Conservation (phyloP, 2,888 invertebrate genomes). For the Watsonalla binaria region DNA sequence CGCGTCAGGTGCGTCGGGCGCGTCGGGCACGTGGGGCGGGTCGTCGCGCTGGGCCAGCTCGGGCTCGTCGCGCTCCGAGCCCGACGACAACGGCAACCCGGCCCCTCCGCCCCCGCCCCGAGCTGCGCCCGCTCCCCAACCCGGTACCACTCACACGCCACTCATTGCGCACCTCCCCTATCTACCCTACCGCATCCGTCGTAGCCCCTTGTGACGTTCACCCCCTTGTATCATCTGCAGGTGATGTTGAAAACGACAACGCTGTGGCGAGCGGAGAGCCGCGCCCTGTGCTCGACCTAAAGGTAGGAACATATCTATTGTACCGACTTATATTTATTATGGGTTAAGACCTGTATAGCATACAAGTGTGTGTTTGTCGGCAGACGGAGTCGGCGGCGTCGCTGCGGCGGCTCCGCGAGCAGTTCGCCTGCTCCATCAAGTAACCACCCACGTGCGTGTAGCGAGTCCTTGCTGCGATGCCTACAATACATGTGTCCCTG, state of each 20-base stretch:
- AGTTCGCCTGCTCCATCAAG: slow-evolving; percentile 64
- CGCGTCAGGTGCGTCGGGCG: slow-evolving; percentile 9
- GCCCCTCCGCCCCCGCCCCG: slow-evolving; percentile 11
- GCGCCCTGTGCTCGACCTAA: slow-evolving; percentile 15
- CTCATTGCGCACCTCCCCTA: too few species aligned
- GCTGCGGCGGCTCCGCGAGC: slow-evolving; percentile 61
- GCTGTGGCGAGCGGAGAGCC: slow-evolving; percentile 25
- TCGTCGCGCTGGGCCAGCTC: slow-evolving; percentile 27
- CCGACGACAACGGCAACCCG: slow-evolving; percentile 56
- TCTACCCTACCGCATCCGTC: too few species aligned
- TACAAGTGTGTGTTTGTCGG: background rate
- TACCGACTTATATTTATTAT: too few species aligned
- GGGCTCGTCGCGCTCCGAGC: slow-evolving; percentile 24
- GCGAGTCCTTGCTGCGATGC: background rate
- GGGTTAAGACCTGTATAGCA: background rate
- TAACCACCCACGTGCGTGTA: slow-evolving; percentile 22
- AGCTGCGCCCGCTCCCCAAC: slow-evolving; percentile 11
- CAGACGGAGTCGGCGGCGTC: slow-evolving; percentile 36
- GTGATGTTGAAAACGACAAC: slow-evolving; percentile 55
- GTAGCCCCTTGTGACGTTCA: too few species aligned
- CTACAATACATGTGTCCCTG: background rate
- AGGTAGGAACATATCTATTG: slow-evolving; percentile 14
- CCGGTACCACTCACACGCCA: slow-evolving; percentile 7
- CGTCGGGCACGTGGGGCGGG: slow-evolving; percentile 12
- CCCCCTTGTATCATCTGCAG: slow-evolving; percentile 5